Evolutionary conservation across 2,888 invertebrate genomes (phyloP), one percentile per base, ranked within the genome.

Genomic region (Oithona nana): DNA sequence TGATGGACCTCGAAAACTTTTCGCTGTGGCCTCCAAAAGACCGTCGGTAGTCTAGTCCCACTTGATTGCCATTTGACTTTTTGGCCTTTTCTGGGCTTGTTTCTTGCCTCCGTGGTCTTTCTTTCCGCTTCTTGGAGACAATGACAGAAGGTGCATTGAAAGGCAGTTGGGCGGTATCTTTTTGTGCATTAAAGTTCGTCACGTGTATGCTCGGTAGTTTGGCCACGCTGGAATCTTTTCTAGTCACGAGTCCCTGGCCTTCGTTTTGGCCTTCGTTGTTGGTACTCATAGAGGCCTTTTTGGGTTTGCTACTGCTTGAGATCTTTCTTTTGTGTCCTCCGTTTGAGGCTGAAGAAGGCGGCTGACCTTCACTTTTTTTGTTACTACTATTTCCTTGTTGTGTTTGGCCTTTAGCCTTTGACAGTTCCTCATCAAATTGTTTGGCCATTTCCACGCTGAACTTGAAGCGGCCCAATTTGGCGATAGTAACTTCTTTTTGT

Each of bases 391-490:
- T n/a, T n/a, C n/a, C n/a, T n/a, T n/a, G n/a, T n/a, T n/a, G n/a
- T n/a, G n/a, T n/a, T n/a, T n/a, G n/a, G n/a, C n/a, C n/a, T n/a
- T n/a, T n/a, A 22, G 16, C 20, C 3, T 52, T 52, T 20, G 54
- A 52, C 24, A 26, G 13, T 22, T 52, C 24, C 6, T 52, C 26
- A n/a, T 57, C 57, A 22, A 28, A 57, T 28, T 57, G 24, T 1
- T 28, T 6, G 16, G 16, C 48, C 13, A 31, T 11, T 26, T 61
- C 61, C 28, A 61, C n/a, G n/a, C 28, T 55, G 28, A 61, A 52
- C 30, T 61, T 61, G 55, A 61, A 61, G 2, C 52, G 54, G 16
- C 61, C 61, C 52, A 61, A 20, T 29, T 61, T 61, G 28, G 61
- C 61, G 1, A 61, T 4, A 22, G 61, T 61, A 4, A 61, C 28